Base-by-base conservation (phyloP, 1,140 invertebrate species). In the Patella vulgata region DNA sequence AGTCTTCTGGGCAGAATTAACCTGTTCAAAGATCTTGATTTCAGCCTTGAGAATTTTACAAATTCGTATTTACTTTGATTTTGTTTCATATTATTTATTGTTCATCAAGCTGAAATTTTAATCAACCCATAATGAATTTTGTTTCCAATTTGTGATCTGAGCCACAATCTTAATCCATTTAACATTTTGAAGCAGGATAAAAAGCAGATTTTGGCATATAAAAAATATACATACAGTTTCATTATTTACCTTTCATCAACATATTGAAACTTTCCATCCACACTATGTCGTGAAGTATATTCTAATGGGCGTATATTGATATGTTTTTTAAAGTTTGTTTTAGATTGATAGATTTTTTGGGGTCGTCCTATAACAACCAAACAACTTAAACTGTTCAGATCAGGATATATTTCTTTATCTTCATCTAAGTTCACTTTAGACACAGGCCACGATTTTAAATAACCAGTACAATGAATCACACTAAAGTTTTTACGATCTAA, bases 371-470 rank as follows among this genome's bases (percentile, higher is more conserved):
- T 68, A 14, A 83, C 80, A 53, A 87, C 93, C 39, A 97, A 85
- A 86, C 94, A 96, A 14, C 92, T 94, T 51, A 94, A 77, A 83
- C 91, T 94, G 75, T 90, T 91, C 11, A 87, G 87, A 63, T 93
- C 92, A 27, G 84, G 88, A 17, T 92, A 91, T 1, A 84, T 87
- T 40, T 84, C 82, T 8, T 72, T 75, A 25, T 79, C 78, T 89
- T 90, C 66, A 90, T 90, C 59, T 89, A 82, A 54, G 46, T 76
- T 79, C 46, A 92, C 88, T 84, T 93, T 93, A 1, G 90, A 89
- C 6, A 92, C 90, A 4, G 91, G 89, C 94, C 93, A 96, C 0
- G 93, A 94, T 78, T 97, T 97, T 8, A 97, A 83, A 79, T 97
- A 97, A 1, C 95, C 94, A 40, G 91, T 94, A 78, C 92, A 94